Evolutionary conservation across 2,888 invertebrate genomes (phyloP).

Genomic region (Kryphioiulus occultus): DNA sequence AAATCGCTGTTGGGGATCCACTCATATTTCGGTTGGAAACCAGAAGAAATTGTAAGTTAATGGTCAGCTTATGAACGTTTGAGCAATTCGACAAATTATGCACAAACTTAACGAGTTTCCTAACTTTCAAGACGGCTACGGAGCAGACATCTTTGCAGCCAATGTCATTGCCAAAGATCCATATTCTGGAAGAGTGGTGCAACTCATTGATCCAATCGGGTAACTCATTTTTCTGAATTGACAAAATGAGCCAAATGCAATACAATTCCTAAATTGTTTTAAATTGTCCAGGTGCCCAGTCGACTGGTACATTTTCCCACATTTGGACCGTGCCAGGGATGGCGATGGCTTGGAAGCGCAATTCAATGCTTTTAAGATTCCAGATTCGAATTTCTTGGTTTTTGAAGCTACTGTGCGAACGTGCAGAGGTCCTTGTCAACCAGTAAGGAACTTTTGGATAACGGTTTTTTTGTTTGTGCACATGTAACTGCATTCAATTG

Average conservation of each 20-base stretch:
- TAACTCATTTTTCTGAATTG: slow-evolving; percentile 63
- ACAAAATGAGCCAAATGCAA: slow-evolving; percentile 11
- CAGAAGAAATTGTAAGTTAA: slow-evolving; percentile 72
- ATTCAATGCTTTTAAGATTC: slow-evolving; percentile 93
- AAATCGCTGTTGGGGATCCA: slow-evolving; percentile 92
- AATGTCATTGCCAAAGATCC: slow-evolving; percentile 93
- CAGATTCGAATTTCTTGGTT: slow-evolving; percentile 90
- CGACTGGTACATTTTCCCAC: slow-evolving; percentile 90
- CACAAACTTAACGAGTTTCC: not conserved
- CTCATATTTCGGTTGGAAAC: slow-evolving; percentile 87
- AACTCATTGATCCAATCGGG: slow-evolving; percentile 89
- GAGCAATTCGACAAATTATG: not conserved
- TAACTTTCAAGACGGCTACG: slow-evolving; percentile 58
- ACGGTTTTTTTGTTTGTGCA: not conserved
- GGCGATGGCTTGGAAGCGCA: slow-evolving; percentile 88
- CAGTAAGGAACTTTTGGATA: slow-evolving; percentile 65
- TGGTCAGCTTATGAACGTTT: slow-evolving; percentile 14
- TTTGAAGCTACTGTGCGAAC: slow-evolving; percentile 91
- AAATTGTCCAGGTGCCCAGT: slow-evolving; percentile 78
- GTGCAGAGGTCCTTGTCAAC: slow-evolving; percentile 88
- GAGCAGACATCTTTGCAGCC: slow-evolving; percentile 89
- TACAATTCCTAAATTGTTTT: not conserved
- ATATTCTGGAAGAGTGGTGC: slow-evolving; percentile 87
- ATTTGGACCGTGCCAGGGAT: slow-evolving; percentile 82
- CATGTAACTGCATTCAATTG: not conserved